Conservation (phyloP, 1,140 invertebrate genomes). For the Zaprionus lachaisei region DNA sequence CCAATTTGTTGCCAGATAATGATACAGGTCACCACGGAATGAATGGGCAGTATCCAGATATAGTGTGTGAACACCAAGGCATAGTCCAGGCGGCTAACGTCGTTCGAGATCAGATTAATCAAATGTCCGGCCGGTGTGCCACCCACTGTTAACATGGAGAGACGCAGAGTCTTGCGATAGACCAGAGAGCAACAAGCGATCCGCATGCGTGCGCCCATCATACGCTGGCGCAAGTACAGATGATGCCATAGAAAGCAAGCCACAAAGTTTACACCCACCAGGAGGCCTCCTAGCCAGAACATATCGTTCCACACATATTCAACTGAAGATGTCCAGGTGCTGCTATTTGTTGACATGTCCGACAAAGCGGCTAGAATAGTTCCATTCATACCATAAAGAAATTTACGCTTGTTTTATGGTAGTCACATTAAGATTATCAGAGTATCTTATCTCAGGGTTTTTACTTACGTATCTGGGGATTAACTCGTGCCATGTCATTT, state of each 20-base stretch:
- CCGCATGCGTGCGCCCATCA: constrained; percentile 85
- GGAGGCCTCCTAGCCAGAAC: constrained; percentile 61
- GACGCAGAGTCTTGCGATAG: constrained; percentile 87
- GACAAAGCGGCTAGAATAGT: not conserved
- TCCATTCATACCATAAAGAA: not conserved
- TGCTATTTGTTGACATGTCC: not conserved
- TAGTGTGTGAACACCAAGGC: constrained; percentile 87
- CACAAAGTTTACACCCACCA: constrained; percentile 74
- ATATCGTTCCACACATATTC: constrained; percentile 63
- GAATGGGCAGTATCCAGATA: constrained; percentile 89
- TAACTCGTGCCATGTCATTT: not conserved
- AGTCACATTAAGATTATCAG: not conserved
- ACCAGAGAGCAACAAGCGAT: constrained; percentile 87
- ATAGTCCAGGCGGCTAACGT: constrained; percentile 88
- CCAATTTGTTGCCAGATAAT: constrained; percentile 90
- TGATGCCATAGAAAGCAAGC: constrained; percentile 83
- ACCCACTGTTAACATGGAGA: constrained; percentile 88
- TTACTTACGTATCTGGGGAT: not conserved
- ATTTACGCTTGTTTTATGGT: not conserved
- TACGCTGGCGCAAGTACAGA: constrained; percentile 76
- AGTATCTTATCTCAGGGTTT: not conserved
- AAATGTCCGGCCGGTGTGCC: constrained; percentile 92
- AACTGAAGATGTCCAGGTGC: not conserved
- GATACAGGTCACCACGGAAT: constrained; percentile 86
- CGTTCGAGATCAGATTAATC: constrained; percentile 94